Evolutionary conservation across 2,888 invertebrate species (phyloP), one percentile per base, ranked within the genome.

Genomic region (Bellardia bayeri): DNA sequence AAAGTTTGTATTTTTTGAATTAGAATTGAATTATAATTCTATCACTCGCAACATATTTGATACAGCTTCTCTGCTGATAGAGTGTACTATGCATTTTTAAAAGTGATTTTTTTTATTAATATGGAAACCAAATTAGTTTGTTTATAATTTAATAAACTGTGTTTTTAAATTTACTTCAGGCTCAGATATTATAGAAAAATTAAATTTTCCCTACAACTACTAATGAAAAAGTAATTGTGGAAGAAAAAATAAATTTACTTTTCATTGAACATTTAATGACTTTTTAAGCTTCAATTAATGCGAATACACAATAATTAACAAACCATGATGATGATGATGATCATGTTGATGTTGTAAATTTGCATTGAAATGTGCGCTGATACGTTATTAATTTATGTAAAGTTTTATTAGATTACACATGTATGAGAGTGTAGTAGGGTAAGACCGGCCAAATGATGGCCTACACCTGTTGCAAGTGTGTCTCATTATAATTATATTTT

Each of bases 241-340:
- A 64, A 37, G 6, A 37, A 4, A 37, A 37, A 37, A 37, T 6
- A 37, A 37, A 37, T 64, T 64, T 64, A 56, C 64, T 74, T 76
- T 78, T 66, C 76, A 85, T 76, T 81, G 42, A 85, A 42, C 49
- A 82, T 42, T 81, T 61, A 69, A 76, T 82, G 66, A 64, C 56
- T 71, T 85, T 68, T 85, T 76, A 71, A 51, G 14, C 72, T 69
- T 61, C 79, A 79, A 37, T 68, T 79, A 42, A 58, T 63, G 23
- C 51, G 51, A 71, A 63, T 16, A 71, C 37, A 49, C 33, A 63
- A 33, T 23, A 14, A 51, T 14, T 7, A 51, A 23, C 23, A 72
- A 30, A 72, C 40, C 23, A 72, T 14, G 13, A 37, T 23, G 23
- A 23, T 23, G 23, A 23, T 51, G 0, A 16, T 14, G 16, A 68